Evolutionary conservation across 2,888 invertebrate genomes (phyloP), one percentile per base, ranked within the genome.

Genomic region (Eupelmus urozonus): DNA sequence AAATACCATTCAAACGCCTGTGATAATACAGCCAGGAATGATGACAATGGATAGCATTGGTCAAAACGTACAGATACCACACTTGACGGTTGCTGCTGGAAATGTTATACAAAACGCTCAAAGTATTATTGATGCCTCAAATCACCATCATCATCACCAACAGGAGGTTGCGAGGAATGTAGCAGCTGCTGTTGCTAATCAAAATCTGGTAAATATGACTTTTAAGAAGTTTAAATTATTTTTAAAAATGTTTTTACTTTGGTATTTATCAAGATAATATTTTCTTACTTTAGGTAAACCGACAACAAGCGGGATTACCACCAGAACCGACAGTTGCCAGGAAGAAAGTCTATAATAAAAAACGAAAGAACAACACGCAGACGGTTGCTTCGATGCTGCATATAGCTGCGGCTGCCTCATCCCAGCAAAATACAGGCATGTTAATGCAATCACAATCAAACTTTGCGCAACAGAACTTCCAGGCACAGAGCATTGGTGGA

Each of bases 11-110:
- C 94, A 94, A 65, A 92, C 95, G 20, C 95, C 95, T 0, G 95
- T 95, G 82, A 93, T 96, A 5, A 92, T 96, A 57, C 96, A 96
- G 85, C 95, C 95, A 0, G 93, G 94, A 82, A 94, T 95, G 93
- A 74, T 81, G 76, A 93, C 94, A 0, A 93, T 95, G 83, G 95
- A 95, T 82, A 94, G 94, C 0, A 92, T 94, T 29, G 93, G 94
- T 76, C 95, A 94, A 84, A 94, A 93, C 81, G 91, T 94, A 80
- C 93, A 94, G 72, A 90, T 95, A 84, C 94, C 95, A 18, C 95
- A 95, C 87, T 84, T 91, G 9, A 88, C 91, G 0, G 91, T 94
- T 49, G 93, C 94, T 0, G 93, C 93, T 0, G 93, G 93, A 0
- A 93, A 93, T 80, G 91, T 94, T 0, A 91, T 94, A 34, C 91